A percentile compares a stretch with the other conserved stretches of the same genome.
Conservation (phyloP, 2,888 invertebrate genomes). For the Limulus polyphemus region DNA sequence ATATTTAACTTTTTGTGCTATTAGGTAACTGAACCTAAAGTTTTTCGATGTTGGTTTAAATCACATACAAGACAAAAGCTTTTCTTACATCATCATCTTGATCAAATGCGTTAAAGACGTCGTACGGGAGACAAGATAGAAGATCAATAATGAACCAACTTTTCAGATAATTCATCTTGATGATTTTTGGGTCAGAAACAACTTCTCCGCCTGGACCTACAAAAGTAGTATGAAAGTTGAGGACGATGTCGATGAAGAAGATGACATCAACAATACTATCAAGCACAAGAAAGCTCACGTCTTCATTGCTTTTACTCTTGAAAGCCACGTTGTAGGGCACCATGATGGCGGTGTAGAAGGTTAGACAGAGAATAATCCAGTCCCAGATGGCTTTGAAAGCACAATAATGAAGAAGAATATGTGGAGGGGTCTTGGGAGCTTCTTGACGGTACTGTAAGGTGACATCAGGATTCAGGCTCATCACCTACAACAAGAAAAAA, state of each 20-base stretch:
- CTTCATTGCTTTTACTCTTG: constrained; percentile 96
- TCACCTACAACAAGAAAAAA: constrained; percentile 50
- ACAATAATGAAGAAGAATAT: constrained; percentile 98
- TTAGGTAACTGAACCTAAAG: too few relatives aligned
- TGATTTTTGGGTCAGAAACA: constrained; percentile 96
- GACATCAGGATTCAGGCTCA: constrained; percentile 95
- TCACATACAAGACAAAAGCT: too few relatives aligned
- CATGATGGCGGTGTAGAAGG: constrained; percentile 97
- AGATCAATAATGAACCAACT: constrained; percentile 99
- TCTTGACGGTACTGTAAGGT: constrained; percentile 98
- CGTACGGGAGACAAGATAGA: constrained; percentile 96
- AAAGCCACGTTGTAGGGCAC: constrained; percentile 99
- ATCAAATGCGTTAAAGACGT: constrained; percentile 99
- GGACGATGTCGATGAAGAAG: constrained; percentile 99
- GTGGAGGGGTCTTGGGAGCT: constrained; percentile 98
- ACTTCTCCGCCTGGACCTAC: constrained; percentile 74
- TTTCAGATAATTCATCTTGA: constrained; percentile 96
- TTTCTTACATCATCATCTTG: constrained; percentile 66
- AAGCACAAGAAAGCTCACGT: constrained; percentile 83
- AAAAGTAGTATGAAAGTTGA: constrained; percentile 99
- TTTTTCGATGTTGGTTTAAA: too few relatives aligned
- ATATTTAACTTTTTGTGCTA: too few relatives aligned
- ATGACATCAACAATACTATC: constrained; percentile 98
- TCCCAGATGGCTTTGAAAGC: constrained; percentile 96
- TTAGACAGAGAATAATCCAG: constrained; percentile 98